Base-by-base conservation (phyloP, 2,113 vertebrate genomes). In the Pagrus major region DNA sequence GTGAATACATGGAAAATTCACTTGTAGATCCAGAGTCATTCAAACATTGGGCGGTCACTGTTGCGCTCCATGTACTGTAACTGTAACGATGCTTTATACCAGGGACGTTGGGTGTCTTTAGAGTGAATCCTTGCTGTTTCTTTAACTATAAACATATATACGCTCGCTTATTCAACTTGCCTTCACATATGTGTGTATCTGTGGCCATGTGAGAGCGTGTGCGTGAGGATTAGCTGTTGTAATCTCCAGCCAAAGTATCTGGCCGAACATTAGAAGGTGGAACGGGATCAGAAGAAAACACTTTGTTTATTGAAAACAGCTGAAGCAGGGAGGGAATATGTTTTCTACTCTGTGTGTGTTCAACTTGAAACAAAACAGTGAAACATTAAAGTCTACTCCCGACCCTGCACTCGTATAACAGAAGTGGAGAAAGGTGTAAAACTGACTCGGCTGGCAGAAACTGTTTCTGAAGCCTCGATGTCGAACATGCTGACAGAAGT, bases 221-320 rank as follows among this genome's bases (percentile, higher is more conserved):
- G 18, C 4, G 41, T 41, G 56, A n/a, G 61, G 35, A 10, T 49
- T 33, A 44, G 65, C 44, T 67, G 52, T 61, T 60, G 54, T 44
- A 76, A 74, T 65, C 76, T 76, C 69, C 65, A 58, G 76, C 64
- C 69, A 81, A 67, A 64, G 37, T 80, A 82, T 89, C 85, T 89
- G 89, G 83, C 80, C 6, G 31, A 86, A 76, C 85, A 83, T 80
- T 83, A 75, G 33, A 79, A 81, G 83, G 69, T 80, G 86, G 87
- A 86, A 72, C 76, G 12, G 35, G 81, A 89, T 88, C 78, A 86
- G 70, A 89, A 69, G 83, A 83, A 87, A 89, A 70, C 59, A 65
- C 78, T 80, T 83, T 84, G 71, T 91, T 92, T 87, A 89, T 89
- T 88, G 51, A 91, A 90, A 80, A 72, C 88, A 93, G 85, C 81